Percentiles rank a stretch among this genome's conserved stretches.
phyloP scores from a whole-genome alignment of 2,888 invertebrate genomes.

The Leucophenga maculata region DNA sequence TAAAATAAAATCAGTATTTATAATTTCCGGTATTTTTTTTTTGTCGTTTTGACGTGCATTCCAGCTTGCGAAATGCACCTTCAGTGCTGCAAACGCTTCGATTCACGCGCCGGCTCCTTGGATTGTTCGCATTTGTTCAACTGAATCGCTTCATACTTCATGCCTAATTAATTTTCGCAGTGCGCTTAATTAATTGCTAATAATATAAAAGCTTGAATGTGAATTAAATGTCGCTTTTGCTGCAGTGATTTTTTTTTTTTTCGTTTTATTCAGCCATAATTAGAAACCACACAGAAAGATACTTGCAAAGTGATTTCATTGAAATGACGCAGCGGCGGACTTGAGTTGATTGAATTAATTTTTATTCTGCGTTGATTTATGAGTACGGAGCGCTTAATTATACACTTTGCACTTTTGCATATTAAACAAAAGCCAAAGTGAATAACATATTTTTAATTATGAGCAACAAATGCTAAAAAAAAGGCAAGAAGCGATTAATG shows the following conservation, averaged over 20 bases:
- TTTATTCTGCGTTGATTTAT: neutral
- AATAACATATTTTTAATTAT: too few relatives aligned
- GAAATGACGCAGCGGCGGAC: neutral
- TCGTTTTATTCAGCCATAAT: neutral
- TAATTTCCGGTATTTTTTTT: slow-evolving; percentile 3
- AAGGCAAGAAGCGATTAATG: slow-evolving; percentile 1
- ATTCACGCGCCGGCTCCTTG: slow-evolving; percentile 35
- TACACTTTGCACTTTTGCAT: slow-evolving; percentile 20
- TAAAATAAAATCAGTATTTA: neutral
- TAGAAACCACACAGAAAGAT: neutral
- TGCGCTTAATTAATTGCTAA: slow-evolving; percentile 62
- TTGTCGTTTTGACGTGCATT: neutral
- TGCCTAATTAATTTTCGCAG: slow-evolving; percentile 61
- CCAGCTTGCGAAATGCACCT: slow-evolving; percentile 32
- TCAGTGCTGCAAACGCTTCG: slow-evolving; percentile 15
- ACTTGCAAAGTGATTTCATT: neutral
- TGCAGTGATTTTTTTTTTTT: neutral
- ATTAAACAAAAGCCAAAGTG: neutral
- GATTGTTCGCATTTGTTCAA: slow-evolving; percentile 5
- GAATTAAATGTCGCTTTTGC: neutral
- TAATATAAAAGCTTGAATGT: slow-evolving; percentile 24
- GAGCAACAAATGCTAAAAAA: neutral
- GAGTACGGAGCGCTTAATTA: slow-evolving; percentile 6
- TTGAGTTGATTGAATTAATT: neutral
- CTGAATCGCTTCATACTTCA: slow-evolving; percentile 59